These are phyloP conservation scores for Calvadosia cruxmelitensis DNA, from an alignment of 30 jellyfish, hydroid and myxozoan species.

Conservation along the genomic window DNA sequence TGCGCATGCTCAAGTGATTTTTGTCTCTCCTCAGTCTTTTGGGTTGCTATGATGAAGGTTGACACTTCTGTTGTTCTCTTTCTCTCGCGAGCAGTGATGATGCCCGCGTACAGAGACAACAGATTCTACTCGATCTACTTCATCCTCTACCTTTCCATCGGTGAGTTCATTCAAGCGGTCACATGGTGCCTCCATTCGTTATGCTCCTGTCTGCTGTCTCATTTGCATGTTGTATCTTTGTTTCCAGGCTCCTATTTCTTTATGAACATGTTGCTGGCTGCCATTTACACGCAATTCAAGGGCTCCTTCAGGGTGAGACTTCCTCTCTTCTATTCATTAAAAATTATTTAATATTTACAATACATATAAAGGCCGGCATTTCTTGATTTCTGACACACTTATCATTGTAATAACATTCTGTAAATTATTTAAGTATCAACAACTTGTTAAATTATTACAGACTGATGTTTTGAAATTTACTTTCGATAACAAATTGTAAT, in stretches of 20 bases:
- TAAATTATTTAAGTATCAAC: too few relatives aligned
- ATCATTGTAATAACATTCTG: too few relatives aligned
- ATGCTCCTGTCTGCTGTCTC: not conserved
- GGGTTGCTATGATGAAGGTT: too few relatives aligned
- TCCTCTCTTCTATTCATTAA: too few relatives aligned
- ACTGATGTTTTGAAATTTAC: too few relatives aligned
- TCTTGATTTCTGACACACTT: too few relatives aligned
- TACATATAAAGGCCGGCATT: too few relatives aligned
- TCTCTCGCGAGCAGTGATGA: conserved; percentile 47
- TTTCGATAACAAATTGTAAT: too few relatives aligned
- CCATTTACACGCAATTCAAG: conserved; percentile 71
- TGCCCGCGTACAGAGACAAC: conserved; percentile 81
- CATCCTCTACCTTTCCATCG: conserved; percentile 57
- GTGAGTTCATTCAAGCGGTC: conserved; percentile 34
- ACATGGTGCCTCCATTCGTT: not conserved
- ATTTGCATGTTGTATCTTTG: not conserved
- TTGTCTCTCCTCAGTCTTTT: not conserved
- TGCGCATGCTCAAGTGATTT: not conserved
- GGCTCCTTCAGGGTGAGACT: conserved; percentile 90
- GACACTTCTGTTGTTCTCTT: not conserved
- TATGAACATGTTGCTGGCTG: conserved; percentile 94
- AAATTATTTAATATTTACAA: too few relatives aligned
- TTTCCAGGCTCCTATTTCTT: conserved; percentile 66
- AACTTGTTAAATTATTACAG: too few relatives aligned
- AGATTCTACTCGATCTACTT: conserved; percentile 60